Evolutionary conservation across 2,797 vertebrate genomes (phyloP), one percentile per base, ranked within the genome.

Genomic region (Syngnathus acus): DNA sequence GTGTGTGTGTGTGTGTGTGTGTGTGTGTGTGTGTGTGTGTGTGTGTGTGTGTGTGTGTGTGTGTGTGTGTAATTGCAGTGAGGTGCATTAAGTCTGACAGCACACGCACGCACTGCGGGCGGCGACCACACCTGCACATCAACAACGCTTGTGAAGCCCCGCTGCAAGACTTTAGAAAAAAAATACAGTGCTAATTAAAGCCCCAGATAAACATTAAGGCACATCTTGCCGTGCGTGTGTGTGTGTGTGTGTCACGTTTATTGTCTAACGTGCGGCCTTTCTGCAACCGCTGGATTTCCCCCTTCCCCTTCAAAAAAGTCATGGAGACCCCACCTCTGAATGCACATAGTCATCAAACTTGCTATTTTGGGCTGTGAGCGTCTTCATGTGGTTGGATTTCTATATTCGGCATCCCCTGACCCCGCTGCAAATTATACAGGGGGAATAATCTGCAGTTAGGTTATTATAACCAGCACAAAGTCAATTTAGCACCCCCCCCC

Each of bases 351-450:
- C 87, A 86, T 88, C 87, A 88, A 90, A 88, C 82, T 81, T 79
- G 77, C 81, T 87, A 87, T 87, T 89, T 86, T 77, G 81, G 21
- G 84, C 70, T 78, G 74, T 37, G 10, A 66, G 68, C 69, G 58
- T 72, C 80, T 89, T 91, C 87, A 91, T 92, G 90, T 91, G 91
- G 91, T 78, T 66, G 66, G 73, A 78, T 79, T 79, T 87, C 89
- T 91, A 91, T 91, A 89, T 82, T 80, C 82, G 87, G 87, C 85
- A 84, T 51, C 32, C 83, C 78, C 83, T 79, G 80, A 89, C 86
- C 78, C 86, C 72, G 65, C n/a, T 73, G 79, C 85, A 83, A 90
- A 91, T 91, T 89, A 91, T 78, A 88, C 64, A 79, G 82, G 69
- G 77, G 79, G 60, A 62, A 62, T 62, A 62, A 62, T 62, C 60